Evolutionary conservation across 1,140 invertebrate genomes (phyloP).

Genomic region (Delia radicum): DNA sequence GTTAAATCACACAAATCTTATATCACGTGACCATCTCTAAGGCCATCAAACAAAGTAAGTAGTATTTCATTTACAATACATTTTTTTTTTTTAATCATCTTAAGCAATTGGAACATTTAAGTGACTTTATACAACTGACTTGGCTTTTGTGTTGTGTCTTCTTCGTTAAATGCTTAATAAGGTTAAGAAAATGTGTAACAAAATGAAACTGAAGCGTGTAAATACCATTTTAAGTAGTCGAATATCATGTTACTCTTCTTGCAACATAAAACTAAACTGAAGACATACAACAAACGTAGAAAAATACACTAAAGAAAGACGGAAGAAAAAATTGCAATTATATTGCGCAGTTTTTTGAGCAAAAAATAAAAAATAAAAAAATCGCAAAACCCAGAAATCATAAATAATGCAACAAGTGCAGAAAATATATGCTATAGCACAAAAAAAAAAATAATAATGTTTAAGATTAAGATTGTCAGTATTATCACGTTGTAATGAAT

Average conservation of each 20-base stretch:
- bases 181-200: slow-evolving; percentile 1
- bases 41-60: too few relatives aligned
- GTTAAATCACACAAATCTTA: too few relatives aligned
- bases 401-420: slow-evolving; percentile 18
- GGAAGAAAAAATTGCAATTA: neutral
- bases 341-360: neutral
- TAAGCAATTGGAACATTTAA: too few relatives aligned
- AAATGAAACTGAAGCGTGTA: slow-evolving; percentile 1
- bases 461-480: slow-evolving; percentile 21
- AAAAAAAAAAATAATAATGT: slow-evolving; percentile 2
- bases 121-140: too few relatives aligned
- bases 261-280: neutral
- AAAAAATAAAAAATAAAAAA: neutral
- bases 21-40: too few relatives aligned
- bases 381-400: slow-evolving; percentile 2
- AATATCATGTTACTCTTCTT: neutral
- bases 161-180: neutral
- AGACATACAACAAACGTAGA: neutral
- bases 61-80: too few relatives aligned
- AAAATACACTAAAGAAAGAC: neutral
- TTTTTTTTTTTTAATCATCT: too few relatives aligned
- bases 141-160: too few relatives aligned
- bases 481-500: slow-evolving; percentile 23
- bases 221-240: neutral
- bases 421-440: neutral